phyloP scores from a whole-genome alignment of 2,113 vertebrate genomes.

The Serinus canaria region DNA sequence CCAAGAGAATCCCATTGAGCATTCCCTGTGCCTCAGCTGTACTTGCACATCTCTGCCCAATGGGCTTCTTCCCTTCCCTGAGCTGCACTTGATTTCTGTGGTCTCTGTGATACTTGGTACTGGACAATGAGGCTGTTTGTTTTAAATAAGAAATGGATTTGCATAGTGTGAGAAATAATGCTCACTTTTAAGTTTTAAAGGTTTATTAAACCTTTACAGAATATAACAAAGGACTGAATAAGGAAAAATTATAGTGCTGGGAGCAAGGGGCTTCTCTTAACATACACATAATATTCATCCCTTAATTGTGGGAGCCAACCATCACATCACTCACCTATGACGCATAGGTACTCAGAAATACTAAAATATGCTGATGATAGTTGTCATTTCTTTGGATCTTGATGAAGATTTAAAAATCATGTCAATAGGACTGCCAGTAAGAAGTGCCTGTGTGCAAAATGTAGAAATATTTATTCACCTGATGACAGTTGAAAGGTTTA shows the following conservation, averaged over 20 bases:
- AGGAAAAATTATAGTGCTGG: not conserved
- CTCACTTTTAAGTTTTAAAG: not conserved
- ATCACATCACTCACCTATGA: not conserved
- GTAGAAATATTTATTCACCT: not conserved
- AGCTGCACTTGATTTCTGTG: not conserved
- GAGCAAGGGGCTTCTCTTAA: not conserved
- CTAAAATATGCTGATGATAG: not conserved
- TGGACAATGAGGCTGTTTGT: not conserved
- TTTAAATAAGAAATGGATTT: not conserved
- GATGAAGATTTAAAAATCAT: not conserved
- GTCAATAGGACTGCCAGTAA: not conserved
- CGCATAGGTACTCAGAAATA: not conserved
- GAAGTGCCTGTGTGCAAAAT: not conserved
- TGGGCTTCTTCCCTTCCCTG: not conserved
- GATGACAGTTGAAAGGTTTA: not conserved
- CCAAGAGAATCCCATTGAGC: not conserved
- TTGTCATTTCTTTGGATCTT: not conserved
- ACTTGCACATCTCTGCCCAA: accelerated
- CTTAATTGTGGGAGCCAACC: not conserved
- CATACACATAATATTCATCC: not conserved
- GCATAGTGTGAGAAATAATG: not conserved
- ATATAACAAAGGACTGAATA: not conserved
- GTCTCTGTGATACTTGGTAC: not conserved
- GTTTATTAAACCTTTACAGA: not conserved
- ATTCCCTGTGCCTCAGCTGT: not conserved